Base-by-base conservation (phyloP, 2,888 invertebrate species). In the Chydorus sphaericus region DNA sequence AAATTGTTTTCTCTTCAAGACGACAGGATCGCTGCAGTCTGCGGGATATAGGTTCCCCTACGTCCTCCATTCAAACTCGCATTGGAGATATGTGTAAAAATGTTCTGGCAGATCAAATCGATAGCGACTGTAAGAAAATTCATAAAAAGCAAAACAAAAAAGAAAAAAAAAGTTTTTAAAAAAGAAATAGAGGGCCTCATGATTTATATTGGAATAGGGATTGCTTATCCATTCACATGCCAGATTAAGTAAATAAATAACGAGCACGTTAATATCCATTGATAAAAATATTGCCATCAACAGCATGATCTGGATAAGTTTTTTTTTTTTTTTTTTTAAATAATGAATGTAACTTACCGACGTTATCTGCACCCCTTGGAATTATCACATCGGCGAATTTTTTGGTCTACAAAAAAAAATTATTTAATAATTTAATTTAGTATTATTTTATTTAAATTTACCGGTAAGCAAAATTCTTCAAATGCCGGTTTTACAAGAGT, bases 321-420 rank as follows among this genome's bases (percentile, higher is more conserved):
- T n/a, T n/a, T n/a, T n/a, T n/a, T n/a, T n/a, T n/a, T n/a, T n/a
- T n/a, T n/a, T n/a, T n/a, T n/a, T n/a, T n/a, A n/a, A n/a, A n/a
- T n/a, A n/a, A n/a, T n/a, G n/a, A n/a, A n/a, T n/a, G n/a, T n/a
- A n/a, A n/a, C 81, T 81, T 73, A 91, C 92, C 91, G 71, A 83
- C 81, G 70, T 99, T 99, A 69, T 98, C 98, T 26, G 96, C 96
- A 59, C 97, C 98, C 62, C 97, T 77, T 1, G 98, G 98, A 70
- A 98, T 97, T 66, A 99, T 97, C 54, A 99, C 93, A 75, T 99
- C 98, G 56, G 97, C 97, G 75, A 96, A 97, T 71, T 98, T 97
- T 74, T 98, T 98, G 1, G 98, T 98, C 87, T 93, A 77, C 53
- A 81, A 79, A n/a, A 33, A 44, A 44, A 59, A 11, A n/a, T n/a